Base-by-base conservation (phyloP, 2,113 vertebrate genomes). In the Mesitornis unicolor region DNA sequence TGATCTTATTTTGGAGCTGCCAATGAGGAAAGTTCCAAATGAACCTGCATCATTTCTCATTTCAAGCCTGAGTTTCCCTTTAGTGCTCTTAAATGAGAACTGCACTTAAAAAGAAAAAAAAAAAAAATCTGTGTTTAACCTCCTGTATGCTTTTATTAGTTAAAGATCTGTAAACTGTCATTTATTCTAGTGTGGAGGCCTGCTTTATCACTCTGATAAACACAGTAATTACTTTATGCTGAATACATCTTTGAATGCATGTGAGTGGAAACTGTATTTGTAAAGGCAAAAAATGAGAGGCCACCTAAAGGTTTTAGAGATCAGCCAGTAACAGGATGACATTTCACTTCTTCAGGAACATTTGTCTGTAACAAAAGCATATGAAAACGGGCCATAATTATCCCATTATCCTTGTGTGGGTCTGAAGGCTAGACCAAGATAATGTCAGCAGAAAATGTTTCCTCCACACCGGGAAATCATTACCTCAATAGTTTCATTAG, bases 191-290 rank as follows among this genome's bases (percentile, higher is more conserved):
- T 0, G 0, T 35, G 16, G 35, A 47, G 25, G 38, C 31, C 54
- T 70, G 26, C 28, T 84, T 87, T 35, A 59, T 45, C 38, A 22
- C 0, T 1, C 50, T 38, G 60, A 74, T 26, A 42, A 93, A 84
- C 43, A n/a, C n/a, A 48, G 38, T 11, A 40, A 65, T 54, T 20
- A 17, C 53, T 70, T 80, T 48, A 54, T 38, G 25, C 25, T 67
- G 77, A 76, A 14, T 3, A 7, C 2, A 33, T 40, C 85, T 84
- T 29, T 45, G 69, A 77, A 38, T 1, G 7, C 12, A 28, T 2
- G 19, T 1, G 0, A 65, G 47, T 12, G 9, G n/a, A 40, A 83
- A 71, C 33, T 1, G 0, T 11, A 12, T 29, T 65, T 50, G 21
- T 74, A 77, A 60, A 77, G 42, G 78, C 63, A 83, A 73, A 93